Evolutionary conservation across 2,113 vertebrate genomes (phyloP).

Genomic region (Eublepharis macularius): DNA sequence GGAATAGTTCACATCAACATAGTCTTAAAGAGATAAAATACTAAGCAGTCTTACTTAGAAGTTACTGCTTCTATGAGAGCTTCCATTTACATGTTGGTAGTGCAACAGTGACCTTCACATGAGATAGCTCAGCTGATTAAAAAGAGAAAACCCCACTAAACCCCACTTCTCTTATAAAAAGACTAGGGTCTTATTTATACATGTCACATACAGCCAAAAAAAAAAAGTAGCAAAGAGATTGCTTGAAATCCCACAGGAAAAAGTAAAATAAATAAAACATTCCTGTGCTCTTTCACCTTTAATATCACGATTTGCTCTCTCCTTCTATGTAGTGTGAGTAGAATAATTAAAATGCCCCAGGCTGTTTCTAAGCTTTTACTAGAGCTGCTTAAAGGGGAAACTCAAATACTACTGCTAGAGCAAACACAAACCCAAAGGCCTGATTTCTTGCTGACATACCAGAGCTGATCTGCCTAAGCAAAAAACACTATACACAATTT

Average conservation of each 20-base stretch:
- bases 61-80: background rate
- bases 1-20: background rate
- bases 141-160: background rate
- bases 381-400: background rate
- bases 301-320: background rate
- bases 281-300: background rate
- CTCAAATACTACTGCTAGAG: background rate
- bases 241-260: constrained; percentile 23
- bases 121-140: background rate
- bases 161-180: background rate
- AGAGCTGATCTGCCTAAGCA: constrained; percentile 23
- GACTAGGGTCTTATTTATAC: constrained; percentile 10
- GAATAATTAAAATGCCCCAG: constrained; percentile 15
- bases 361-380: constrained; percentile 9
- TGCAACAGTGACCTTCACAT: background rate
- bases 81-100: background rate
- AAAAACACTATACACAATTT: constrained; percentile 15
- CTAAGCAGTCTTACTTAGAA: background rate
- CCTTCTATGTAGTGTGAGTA: background rate
- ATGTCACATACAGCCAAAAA: background rate
- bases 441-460: constrained; percentile 48
- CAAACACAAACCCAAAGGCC: background rate
- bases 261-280: background rate
- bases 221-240: background rate
- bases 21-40: background rate